Base-by-base conservation (phyloP, 2,888 invertebrate species). In the Gastrophysa polygoni region DNA sequence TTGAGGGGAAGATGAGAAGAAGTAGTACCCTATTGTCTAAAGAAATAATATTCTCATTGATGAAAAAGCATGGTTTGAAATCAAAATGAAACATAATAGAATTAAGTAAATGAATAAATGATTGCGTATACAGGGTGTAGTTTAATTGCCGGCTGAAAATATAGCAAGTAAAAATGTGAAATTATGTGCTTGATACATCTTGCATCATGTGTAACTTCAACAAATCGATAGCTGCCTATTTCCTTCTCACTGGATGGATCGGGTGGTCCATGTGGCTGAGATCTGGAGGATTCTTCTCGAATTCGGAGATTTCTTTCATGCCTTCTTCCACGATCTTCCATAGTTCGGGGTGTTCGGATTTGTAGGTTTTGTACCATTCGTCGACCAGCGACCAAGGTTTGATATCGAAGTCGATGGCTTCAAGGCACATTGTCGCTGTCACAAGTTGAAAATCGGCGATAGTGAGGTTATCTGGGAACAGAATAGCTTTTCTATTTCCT, bases 371-470 rank as follows among this genome's bases (percentile, higher is more conserved):
- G 75, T 91, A 92, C 92, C 92, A 92, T 74, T 86, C 85, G 21
- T 75, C 64, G 61, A 88, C 84, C 67, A 83, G 77, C 8, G 85
- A 82, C 80, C 89, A 91, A 10, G 83, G 77, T 1, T 84, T 82
- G 57, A 91, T 82, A 75, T 89, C 87, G 69, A 90, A 89, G 54
- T 83, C 81, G 59, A 90, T 89, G 0, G 88, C 89, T 79, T 92
- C 91, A 49, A 92, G 79, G 54, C 90, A 89, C 83, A 91, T 86
- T 0, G 90, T 91, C 0, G 90, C 86, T 56, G 90, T 87, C 49
- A 91, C 80, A 11, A 92, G 82, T 32, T 87, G 88, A 71, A 91
- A 89, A 81, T 92, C 92, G 0, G 91, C 91, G 68, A 92, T 91
- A 5, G 91, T 92, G 52, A 92, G 73, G 67, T 87, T 80, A 72